Percentiles rank a stretch among this genome's conserved stretches.
Conservation (phyloP, 2,888 invertebrate species). For the Orthonevra nobilis region DNA sequence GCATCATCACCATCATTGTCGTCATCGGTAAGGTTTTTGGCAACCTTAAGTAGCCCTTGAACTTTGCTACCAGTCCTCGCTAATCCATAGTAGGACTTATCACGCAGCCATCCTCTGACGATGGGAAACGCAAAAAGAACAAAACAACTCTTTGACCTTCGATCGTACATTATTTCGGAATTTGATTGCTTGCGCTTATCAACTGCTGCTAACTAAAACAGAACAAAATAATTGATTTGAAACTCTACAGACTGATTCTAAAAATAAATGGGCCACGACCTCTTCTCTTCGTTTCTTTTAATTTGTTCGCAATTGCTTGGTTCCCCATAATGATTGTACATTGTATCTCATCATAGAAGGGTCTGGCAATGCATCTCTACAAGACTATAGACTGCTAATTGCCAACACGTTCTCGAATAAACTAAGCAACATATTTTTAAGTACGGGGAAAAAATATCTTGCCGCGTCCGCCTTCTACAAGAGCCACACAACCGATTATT, state of each 20-base stretch:
- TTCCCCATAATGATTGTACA: no score
- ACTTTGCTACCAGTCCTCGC: conserved; percentile 39
- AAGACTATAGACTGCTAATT: conserved; percentile 5
- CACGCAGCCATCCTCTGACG: neutral
- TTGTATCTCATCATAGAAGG: neutral
- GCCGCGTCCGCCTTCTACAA: conserved; percentile 14
- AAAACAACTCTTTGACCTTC: conserved; percentile 19
- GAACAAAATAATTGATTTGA: no score
- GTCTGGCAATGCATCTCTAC: conserved; percentile 10
- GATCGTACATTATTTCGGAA: neutral
- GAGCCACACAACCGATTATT: conserved; percentile 9
- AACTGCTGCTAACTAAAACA: neutral
- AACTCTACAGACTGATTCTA: no score
- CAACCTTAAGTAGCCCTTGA: conserved; percentile 44
- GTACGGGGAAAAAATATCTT: conserved; percentile 17
- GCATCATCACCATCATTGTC: neutral
- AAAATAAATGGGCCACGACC: conserved; percentile 21
- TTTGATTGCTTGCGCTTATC: conserved; percentile 1
- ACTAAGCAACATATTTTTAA: neutral
- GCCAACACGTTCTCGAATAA: conserved; percentile 19
- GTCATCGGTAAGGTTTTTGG: neutral
- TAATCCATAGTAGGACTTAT: neutral
- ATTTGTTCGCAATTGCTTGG: conserved; percentile 11
- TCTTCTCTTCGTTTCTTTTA: no score
- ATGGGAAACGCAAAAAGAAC: neutral